These are phyloP conservation scores for Exocentrus adspersus DNA, from an alignment of 2,888 invertebrate genomes.

Conservation along the genomic window DNA sequence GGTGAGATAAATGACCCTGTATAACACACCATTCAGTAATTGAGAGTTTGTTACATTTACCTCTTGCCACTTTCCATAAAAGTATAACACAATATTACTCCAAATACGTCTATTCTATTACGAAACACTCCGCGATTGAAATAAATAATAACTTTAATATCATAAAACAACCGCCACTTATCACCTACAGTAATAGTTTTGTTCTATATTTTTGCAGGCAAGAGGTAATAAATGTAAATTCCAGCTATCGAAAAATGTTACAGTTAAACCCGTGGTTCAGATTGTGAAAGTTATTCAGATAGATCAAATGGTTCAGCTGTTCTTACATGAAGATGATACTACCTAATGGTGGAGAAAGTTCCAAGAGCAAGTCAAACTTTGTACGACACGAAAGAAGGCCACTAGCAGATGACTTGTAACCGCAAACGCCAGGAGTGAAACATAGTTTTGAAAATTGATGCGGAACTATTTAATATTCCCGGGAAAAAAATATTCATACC, in stretches of 20 bases:
- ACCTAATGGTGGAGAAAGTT: slow-evolving; percentile 19
- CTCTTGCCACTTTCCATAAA: not conserved
- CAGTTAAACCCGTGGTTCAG: not conserved
- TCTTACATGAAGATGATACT: slow-evolving; percentile 5
- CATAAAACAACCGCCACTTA: not conserved
- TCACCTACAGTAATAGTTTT: not conserved
- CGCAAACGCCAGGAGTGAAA: not conserved
- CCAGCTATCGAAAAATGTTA: not conserved
- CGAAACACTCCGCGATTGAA: not conserved
- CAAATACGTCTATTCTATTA: not conserved
- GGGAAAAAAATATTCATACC: no score
- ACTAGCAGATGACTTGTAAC: not conserved
- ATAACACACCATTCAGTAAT: not conserved
- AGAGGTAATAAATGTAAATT: slow-evolving; percentile 12
- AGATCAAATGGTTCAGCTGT: slow-evolving; percentile 7
- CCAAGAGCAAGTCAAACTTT: not conserved
- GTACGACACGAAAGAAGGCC: slow-evolving; percentile 1
- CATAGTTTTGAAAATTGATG: not conserved
- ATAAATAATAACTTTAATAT: not conserved
- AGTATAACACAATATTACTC: not conserved
- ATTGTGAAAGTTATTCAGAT: slow-evolving; percentile 16
- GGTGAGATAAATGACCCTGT: no score
- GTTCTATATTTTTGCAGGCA: not conserved
- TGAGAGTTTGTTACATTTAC: not conserved
- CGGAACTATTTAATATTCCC: no score